Evolutionary conservation across 2,888 invertebrate species (phyloP).

Genomic region (Ophioninae sp.): DNA sequence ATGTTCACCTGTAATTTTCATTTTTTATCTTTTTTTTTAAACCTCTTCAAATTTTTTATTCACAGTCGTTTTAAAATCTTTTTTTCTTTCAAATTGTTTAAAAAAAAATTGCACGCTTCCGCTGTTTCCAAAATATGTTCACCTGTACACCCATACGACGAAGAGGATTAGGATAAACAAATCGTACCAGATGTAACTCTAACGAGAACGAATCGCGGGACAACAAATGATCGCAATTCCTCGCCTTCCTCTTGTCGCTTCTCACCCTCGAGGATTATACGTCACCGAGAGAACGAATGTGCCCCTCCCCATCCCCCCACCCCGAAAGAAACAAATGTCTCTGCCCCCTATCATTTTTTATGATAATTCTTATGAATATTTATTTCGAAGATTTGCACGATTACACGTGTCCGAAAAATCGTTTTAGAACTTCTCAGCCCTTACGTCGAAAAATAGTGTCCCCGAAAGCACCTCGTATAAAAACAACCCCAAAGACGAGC

Average conservation of each 20-base stretch:
- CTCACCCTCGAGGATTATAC: conserved; percentile 45
- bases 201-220: conserved; percentile 56
- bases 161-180: conserved; percentile 67
- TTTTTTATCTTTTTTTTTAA: no score
- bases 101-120: background rate
- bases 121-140: background rate
- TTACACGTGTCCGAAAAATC: background rate
- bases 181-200: conserved; percentile 68
- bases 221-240: conserved; percentile 60
- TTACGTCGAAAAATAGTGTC: background rate
- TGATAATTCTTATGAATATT: conserved; percentile 23
- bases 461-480: no score
- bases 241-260: conserved; percentile 34
- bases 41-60: no score
- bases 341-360: conserved; percentile 13
- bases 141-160: conserved; percentile 7
- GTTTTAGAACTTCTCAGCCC: background rate
- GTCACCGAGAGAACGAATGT: conserved; percentile 26
- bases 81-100: background rate
- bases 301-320: background rate
- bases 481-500: no score
- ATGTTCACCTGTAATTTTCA: no score
- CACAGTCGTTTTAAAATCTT: no score
- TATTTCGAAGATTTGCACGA: background rate
- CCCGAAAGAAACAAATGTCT: conserved; percentile 19